Base-by-base conservation (phyloP, 2,888 invertebrate genomes). In the Diloba caeruleocephala region DNA sequence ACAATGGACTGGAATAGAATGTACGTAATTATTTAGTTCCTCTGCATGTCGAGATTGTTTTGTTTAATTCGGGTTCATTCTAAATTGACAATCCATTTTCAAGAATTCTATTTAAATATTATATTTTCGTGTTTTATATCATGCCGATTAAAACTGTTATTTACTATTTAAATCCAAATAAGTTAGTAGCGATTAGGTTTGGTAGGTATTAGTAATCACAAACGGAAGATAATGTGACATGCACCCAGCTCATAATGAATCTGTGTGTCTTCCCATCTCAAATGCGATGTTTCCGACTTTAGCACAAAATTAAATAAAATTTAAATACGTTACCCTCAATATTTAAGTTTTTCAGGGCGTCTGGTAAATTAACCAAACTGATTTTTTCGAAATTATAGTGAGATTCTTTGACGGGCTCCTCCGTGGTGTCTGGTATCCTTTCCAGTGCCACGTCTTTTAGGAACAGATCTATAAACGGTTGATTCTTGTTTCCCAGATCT, bases 221-320 rank as follows among this genome's bases (percentile, higher is more conserved):
- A 65, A 53, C 50, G 67, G 42, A 60, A 53, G 28, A 46, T 28
- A 45, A 70, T 62, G 73, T 55, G 52, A 70, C 87, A 87, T 88
- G 89, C 89, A 87, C 82, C 81, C 88, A 88, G 84, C 85, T 84
- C 81, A 67, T 57, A 81, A 76, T 78, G 81, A 85, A 90, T 92
- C 92, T 92, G 92, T 92, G 90, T 92, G 92, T 93, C 93, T 91
- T 88, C 90, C 77, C 67, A 57, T 53, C 58, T 51, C 46, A 48
- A 65, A 59, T 54, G 37, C 70, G 53, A 75, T 39, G 14, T 55
- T 59, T 60, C 55, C 58, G 62, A 51, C 64, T 61, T 54, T 51
- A 71, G 57, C 57, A 74, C 57, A 72, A 73, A 69, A 65, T 70
- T 48, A 74, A 71, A 74, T 73, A 71, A 64, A 77, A 60, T 75